phyloP scores from a whole-genome alignment of 1,140 invertebrate species.

The Danaus plexippus region DNA sequence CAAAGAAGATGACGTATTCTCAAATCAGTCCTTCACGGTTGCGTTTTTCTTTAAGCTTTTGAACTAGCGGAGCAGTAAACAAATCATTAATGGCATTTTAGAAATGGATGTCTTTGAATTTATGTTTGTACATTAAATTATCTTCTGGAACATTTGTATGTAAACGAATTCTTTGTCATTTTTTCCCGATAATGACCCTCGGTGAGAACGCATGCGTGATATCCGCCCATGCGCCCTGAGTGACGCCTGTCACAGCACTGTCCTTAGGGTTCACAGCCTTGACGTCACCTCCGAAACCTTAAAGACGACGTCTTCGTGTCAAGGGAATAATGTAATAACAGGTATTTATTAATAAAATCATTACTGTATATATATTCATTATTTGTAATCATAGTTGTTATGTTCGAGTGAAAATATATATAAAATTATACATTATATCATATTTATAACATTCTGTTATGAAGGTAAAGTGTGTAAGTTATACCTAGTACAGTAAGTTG shows the following conservation, averaged over 20 bases:
- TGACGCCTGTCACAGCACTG: conserved; percentile 44
- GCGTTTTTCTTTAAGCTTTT: too few species aligned
- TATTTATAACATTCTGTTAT: too few species aligned
- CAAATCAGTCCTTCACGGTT: too few species aligned
- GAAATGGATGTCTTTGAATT: too few species aligned
- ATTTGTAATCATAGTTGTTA: neutral
- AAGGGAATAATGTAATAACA: conserved; percentile 35
- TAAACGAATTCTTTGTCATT: too few species aligned
- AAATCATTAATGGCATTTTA: too few species aligned
- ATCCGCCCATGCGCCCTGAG: conserved; percentile 31
- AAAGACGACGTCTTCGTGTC: conserved; percentile 10
- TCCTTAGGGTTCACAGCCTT: conserved; percentile 20
- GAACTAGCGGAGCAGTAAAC: too few species aligned
- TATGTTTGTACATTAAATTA: too few species aligned
- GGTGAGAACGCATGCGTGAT: conserved; percentile 31
- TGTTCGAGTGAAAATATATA: too few species aligned
- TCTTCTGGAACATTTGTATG: too few species aligned
- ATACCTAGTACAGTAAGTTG: neutral
- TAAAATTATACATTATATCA: too few species aligned
- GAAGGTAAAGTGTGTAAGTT: neutral
- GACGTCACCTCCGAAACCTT: conserved; percentile 37
- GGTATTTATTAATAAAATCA: conserved; percentile 22
- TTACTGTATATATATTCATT: conserved; percentile 3
- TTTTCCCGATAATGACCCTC: neutral
- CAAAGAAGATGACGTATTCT: too few species aligned